Percentiles rank a stretch among this genome's conserved stretches.
phyloP scores from a whole-genome alignment of 2,113 vertebrate genomes.

The Perognathus longimembris region DNA sequence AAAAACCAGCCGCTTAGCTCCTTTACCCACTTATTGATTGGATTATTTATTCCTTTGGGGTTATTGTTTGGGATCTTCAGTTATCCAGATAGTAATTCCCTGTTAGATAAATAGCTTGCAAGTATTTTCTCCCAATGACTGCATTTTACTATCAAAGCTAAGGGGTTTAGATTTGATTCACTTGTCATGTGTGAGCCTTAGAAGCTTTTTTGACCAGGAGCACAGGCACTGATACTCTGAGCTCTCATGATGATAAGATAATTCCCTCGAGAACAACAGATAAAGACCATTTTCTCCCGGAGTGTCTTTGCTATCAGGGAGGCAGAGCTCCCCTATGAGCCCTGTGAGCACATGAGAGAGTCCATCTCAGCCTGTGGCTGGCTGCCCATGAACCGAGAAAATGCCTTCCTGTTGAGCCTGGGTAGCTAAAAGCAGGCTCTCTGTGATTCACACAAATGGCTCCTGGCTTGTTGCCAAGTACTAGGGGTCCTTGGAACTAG shows the following conservation, averaged over 20 bases:
- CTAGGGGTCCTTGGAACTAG: background rate
- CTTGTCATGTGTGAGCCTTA: background rate
- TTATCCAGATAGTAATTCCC: background rate
- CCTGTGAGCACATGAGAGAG: no score
- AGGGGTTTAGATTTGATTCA: background rate
- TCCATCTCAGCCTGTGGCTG: background rate
- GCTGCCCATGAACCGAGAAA: background rate
- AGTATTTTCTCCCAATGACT: background rate
- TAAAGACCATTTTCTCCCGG: background rate
- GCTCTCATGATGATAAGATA: background rate
- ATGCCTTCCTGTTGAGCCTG: background rate
- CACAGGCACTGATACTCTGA: background rate
- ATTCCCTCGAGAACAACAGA: background rate
- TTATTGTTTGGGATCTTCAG: background rate
- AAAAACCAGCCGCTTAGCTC: background rate
- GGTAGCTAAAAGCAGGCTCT: background rate
- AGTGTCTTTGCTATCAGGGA: background rate
- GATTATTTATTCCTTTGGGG: background rate
- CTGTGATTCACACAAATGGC: background rate
- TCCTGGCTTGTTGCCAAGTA: background rate
- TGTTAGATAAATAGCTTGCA: background rate
- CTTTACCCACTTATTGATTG: background rate
- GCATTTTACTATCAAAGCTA: slow-evolving; percentile 6
- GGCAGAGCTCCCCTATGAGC: background rate
- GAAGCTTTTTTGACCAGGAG: background rate